Conservation (phyloP, 2,888 invertebrate genomes). For the Melangyna quadrimaculata region DNA sequence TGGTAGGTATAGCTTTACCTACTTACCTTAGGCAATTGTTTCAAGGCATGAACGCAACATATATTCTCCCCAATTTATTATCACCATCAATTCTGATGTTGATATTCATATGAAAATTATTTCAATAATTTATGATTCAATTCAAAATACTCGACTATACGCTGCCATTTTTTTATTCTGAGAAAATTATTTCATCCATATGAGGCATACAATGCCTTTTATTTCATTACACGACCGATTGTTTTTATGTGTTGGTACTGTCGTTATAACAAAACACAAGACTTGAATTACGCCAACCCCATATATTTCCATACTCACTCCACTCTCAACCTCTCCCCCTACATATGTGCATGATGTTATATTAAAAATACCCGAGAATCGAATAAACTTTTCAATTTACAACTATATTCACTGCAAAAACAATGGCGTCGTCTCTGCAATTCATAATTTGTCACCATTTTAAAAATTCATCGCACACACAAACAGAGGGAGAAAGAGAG, state of each 20-base stretch:
- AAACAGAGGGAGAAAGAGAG: slow-evolving; percentile 34
- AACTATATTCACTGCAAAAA: slow-evolving; percentile 65
- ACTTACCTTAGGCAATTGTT: no score
- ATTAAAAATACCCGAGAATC: slow-evolving; percentile 48
- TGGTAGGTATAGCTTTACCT: no score
- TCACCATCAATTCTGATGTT: slow-evolving; percentile 2
- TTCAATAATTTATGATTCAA: slow-evolving; percentile 30
- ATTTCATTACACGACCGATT: slow-evolving; percentile 23
- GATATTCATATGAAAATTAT: slow-evolving; percentile 3
- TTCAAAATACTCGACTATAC: slow-evolving; percentile 2
- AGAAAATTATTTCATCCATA: neutral
- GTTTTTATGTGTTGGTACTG: neutral
- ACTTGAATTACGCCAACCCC: neutral
- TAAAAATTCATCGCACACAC: slow-evolving; percentile 71
- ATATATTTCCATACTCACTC: neutral
- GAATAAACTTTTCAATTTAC: slow-evolving; percentile 72
- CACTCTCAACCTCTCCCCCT: neutral
- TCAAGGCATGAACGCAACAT: neutral
- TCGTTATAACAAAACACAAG: neutral
- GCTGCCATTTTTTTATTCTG: slow-evolving; percentile 13
- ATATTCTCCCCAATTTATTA: slow-evolving; percentile 1
- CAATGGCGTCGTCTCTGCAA: slow-evolving; percentile 65
- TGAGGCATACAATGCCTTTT: neutral
- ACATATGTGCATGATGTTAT: neutral
- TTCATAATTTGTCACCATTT: slow-evolving; percentile 72